Percentiles rank a stretch among this genome's conserved stretches.
Evolutionary conservation across 2,888 invertebrate genomes (phyloP).

Genomic region (Dynastes tityus): DNA sequence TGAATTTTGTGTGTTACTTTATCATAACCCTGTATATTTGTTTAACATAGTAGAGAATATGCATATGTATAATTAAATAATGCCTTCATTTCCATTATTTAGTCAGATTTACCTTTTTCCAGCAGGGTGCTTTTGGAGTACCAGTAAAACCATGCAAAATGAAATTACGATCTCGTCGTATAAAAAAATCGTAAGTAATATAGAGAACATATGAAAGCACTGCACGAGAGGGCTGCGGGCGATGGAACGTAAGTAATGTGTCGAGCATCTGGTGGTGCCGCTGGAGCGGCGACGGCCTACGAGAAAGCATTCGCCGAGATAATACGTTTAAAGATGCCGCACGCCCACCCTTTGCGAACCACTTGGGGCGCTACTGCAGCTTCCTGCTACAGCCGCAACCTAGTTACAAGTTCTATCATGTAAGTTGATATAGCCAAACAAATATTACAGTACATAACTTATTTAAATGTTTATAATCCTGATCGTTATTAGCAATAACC

Average conservation of each 20-base stretch:
- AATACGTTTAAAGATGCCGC: constrained; percentile 65
- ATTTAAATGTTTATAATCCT: background rate
- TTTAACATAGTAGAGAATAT: constrained; percentile 7
- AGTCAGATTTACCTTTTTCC: constrained; percentile 44
- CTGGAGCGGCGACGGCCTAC: constrained; percentile 53
- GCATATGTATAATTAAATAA: background rate
- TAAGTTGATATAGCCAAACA: background rate
- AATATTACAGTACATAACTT: background rate
- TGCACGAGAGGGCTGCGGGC: constrained; percentile 53
- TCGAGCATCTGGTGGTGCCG: constrained; percentile 64
- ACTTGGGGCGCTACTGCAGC: constrained; percentile 42
- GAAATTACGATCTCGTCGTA: constrained; percentile 41
- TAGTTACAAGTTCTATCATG: constrained; percentile 17
- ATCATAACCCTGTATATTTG: too few relatives aligned
- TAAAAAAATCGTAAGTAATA: constrained; percentile 42
- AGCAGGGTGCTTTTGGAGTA: constrained; percentile 19
- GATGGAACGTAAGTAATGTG: constrained; percentile 65
- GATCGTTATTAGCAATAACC: too few relatives aligned
- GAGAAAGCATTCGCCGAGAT: constrained; percentile 63
- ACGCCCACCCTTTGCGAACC: constrained; percentile 59
- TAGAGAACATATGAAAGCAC: constrained; percentile 49
- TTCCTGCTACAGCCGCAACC: constrained; percentile 9
- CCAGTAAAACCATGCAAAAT: constrained; percentile 28
- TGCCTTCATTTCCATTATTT: constrained; percentile 15
- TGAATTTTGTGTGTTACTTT: too few relatives aligned